Evolutionary conservation across 2,113 vertebrate genomes (phyloP).

Genomic region (Rhea pennata): DNA sequence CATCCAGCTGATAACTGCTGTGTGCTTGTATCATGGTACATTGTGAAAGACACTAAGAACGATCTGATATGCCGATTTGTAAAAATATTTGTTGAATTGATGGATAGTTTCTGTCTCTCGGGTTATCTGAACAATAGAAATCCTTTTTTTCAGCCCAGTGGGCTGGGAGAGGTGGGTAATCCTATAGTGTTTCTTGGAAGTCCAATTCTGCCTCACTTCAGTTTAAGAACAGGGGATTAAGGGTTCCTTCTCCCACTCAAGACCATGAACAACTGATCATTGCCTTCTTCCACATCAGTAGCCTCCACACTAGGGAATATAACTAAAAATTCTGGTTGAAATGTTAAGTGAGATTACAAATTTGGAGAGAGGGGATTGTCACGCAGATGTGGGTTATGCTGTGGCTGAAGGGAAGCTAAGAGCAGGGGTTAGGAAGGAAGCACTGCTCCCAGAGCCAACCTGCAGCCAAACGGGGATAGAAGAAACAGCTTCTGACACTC

Average conservation of each 20-base stretch:
- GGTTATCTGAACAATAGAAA: background rate
- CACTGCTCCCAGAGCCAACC: background rate
- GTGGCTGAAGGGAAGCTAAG: background rate
- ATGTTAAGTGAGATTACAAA: background rate
- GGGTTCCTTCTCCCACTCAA: background rate
- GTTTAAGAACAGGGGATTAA: background rate
- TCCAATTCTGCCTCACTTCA: background rate
- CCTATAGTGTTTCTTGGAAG: background rate
- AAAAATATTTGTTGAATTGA: background rate
- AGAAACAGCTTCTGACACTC: background rate
- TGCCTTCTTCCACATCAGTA: background rate
- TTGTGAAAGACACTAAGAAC: background rate
- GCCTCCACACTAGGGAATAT: background rate
- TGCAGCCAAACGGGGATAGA: background rate
- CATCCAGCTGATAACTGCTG: background rate
- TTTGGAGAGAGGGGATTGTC: background rate
- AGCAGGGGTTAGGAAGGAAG: background rate
- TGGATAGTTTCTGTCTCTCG: background rate
- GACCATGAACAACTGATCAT: background rate
- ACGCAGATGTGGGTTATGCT: background rate
- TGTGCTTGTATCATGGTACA: rapidly evolving
- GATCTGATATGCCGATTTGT: background rate
- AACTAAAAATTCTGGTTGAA: background rate
- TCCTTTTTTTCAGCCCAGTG: background rate
- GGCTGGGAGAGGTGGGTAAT: background rate